Base-by-base conservation (phyloP, 2,888 invertebrate genomes). In the Hypomecis punctinalis region DNA sequence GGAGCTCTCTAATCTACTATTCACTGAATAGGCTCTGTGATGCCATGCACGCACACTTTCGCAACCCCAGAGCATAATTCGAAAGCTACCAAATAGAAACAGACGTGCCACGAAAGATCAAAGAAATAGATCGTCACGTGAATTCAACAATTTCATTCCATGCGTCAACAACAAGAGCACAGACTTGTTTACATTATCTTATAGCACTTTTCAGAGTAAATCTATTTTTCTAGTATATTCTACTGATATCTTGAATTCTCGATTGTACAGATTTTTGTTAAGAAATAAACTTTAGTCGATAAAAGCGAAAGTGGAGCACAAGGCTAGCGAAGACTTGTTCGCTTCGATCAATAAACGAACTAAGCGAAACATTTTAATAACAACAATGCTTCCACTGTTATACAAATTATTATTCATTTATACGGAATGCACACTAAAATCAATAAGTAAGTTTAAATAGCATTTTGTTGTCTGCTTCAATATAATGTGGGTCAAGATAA, bases 231-330 rank as follows among this genome's bases (percentile, higher is more conserved):
- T 9, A 3, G 8, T 47, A 1, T 45, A 52, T 49, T 61, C 59
- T 51, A 57, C 71, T 23, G 66, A 69, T 35, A 52, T 39, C 68
- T 69, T 72, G 64, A 64, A 73, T 72, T 74, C 69, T 72, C 74
- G 9, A 49, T 55, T 51, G 40, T 48, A 36, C 45, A 45, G 54
- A 46, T 45, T 51, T 49, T 37, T 35, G 59, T 55, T 74, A 72
- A 74, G 74, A 79, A 79, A 76, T 76, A 81, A 82, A 77, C 80
- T 81, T 81, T 81, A 75, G 76, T 68, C 77, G 76, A 76, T 78
- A 82, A 83, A 82, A 84, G 78, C 80, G 83, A 84, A 83, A 83
- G 83, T 83, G 75, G 81, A 81, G 76, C 82, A 79, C 79, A 79
- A 80, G 78, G 81, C 80, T 79, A 77, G 69, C 67, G 79, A 78